Percentiles rank a stretch among this genome's conserved stretches.
Conservation (phyloP, 1,140 invertebrate genomes). For the Bombus sylvicola region DNA sequence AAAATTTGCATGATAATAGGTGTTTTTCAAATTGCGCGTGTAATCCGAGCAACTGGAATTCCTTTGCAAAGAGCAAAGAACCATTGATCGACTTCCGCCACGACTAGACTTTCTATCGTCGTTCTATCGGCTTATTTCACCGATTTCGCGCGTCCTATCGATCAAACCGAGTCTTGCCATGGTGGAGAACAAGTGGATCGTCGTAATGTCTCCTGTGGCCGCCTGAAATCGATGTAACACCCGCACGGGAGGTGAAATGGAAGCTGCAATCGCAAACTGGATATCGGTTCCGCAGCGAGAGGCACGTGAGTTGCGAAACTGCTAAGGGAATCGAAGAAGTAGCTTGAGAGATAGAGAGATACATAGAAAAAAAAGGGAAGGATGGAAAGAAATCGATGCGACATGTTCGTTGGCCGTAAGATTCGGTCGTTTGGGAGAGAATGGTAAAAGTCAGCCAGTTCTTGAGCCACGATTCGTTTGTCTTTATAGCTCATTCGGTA, state of each 20-base stretch:
- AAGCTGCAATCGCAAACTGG: constrained; percentile 34
- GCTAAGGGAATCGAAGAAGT: constrained; percentile 14
- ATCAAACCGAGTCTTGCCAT: background rate
- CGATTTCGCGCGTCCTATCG: background rate
- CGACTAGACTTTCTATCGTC: too few relatives aligned
- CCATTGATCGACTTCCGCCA: background rate
- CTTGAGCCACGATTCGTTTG: constrained; percentile 1
- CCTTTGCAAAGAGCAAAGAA: constrained; percentile 11
- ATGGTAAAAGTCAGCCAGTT: constrained; percentile 56
- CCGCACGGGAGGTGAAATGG: too few relatives aligned
- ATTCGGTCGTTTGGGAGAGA: constrained; percentile 31
- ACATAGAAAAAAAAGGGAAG: background rate
- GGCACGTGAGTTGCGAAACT: constrained; percentile 45
- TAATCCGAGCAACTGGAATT: constrained; percentile 5
- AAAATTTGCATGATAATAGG: constrained; percentile 38
- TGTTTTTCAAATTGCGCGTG: background rate
- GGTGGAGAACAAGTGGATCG: background rate
- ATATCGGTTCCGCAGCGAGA: constrained; percentile 41
- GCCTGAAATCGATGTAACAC: background rate
- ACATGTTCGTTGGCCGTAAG: constrained; percentile 40
- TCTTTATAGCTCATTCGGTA: constrained; percentile 17
- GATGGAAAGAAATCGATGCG: constrained; percentile 35
- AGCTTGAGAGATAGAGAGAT: background rate
- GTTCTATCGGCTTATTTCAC: background rate
- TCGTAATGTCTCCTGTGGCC: background rate